Base-by-base conservation (phyloP, 64 coral and sea anemone species). In the Montipora capricornis region DNA sequence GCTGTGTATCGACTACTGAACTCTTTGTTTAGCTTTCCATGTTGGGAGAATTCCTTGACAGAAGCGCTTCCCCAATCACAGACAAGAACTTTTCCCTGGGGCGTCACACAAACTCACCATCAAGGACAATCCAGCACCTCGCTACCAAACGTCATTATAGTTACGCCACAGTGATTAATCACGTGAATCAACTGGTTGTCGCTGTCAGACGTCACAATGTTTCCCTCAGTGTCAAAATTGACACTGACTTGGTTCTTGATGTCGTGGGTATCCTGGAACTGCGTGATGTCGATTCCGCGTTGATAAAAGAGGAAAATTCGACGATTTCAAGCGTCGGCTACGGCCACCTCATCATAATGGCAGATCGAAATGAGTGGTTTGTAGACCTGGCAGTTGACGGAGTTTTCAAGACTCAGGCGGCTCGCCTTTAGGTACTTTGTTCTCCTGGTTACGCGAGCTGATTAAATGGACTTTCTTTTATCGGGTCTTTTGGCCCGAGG, bases 21-120 rank as follows among this genome's bases (percentile, higher is more conserved):
- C 11, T 89, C 89, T 37, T 61, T 87, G 37, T 90, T 29, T 4
- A 91, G 76, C 47, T 78, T 82, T 62, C 95, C 95, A 49, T 97
- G 88, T 15, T 84, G 89, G 19, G 95, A 94, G 76, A 97, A 97
- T 74, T 83, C 82, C 61, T 97, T 97, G 12, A 97, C 60, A 8
- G 89, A 89, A 47, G 92, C 78, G 16, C 89, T 88, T 3, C 88
- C 89, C 76, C 88, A 97, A 79, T 97, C 95, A 62, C 95, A 97
- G 16, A 97, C 85, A n/a, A 75, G 82, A 24, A 91, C 71, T 44
- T 74, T 78, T 58, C 95, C 92, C n/a, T 73, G 22, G 15, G 55
- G 49, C 47, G 81, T 88, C 17, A 94, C 78, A 49, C 92, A 92
- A 53, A 97, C 46, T 4, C 95, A 92, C 69, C n/a, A n/a, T n/a